These are phyloP conservation scores for Artibeus jamaicensis DNA, from an alignment of 2,797 vertebrate species.

Conservation along the genomic window DNA sequence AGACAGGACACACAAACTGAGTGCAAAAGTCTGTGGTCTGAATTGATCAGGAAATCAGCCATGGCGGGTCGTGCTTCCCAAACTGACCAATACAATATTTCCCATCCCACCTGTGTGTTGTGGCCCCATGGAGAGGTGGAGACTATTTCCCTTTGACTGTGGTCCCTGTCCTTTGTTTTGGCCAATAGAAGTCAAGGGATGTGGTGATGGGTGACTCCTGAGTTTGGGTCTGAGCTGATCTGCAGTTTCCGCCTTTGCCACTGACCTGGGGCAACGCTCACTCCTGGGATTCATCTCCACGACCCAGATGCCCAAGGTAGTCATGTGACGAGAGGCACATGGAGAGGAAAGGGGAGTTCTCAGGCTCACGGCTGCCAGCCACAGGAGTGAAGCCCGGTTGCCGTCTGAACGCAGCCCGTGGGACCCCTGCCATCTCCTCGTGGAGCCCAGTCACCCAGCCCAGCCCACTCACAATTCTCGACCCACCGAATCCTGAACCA, in stretches of 20 bases:
- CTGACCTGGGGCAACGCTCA: background rate
- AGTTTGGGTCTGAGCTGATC: background rate
- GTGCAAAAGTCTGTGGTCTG: background rate
- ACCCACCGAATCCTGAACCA: background rate
- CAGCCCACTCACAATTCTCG: accelerated
- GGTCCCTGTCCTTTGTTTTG: background rate
- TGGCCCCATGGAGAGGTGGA: background rate
- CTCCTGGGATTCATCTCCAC: background rate
- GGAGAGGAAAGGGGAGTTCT: background rate
- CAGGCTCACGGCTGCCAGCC: background rate
- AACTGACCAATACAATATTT: background rate
- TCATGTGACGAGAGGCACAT: accelerated
- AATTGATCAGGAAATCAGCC: background rate
- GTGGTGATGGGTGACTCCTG: background rate
- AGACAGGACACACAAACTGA: background rate
- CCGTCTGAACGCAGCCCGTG: background rate
- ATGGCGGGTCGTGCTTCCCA: too few relatives aligned
- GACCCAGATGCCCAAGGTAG: background rate
- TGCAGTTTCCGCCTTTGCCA: background rate
- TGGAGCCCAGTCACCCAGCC: background rate
- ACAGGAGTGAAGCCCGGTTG: background rate
- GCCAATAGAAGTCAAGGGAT: background rate
- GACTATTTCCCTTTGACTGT: background rate
- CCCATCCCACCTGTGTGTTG: accelerated
- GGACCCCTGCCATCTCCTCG: accelerated